Percentiles rank a stretch among this genome's conserved stretches.
These are phyloP conservation scores for Leucoptera coffeella DNA, from an alignment of 2,888 invertebrate species.

Conservation along the genomic window DNA sequence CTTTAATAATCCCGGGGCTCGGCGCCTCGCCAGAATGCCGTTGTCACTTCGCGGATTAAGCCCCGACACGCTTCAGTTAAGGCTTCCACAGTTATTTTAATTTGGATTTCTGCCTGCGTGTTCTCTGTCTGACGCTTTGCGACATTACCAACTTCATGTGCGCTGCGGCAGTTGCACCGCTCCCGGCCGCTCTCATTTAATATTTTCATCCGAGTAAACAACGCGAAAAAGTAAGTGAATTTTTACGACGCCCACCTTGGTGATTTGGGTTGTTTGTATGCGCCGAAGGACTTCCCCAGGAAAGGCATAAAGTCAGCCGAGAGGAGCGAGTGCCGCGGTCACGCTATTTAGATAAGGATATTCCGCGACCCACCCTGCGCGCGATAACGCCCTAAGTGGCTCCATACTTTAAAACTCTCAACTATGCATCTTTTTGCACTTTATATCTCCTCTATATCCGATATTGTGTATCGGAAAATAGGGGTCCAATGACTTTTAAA, in stretches of 20 bases:
- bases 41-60: slow-evolving; percentile 54
- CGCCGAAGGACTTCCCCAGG: slow-evolving; percentile 25
- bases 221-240: no score
- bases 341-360: slow-evolving; percentile 45
- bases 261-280: no score
- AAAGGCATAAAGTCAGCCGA: slow-evolving; percentile 41
- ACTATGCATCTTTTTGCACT: background rate
- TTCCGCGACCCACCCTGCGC: slow-evolving; percentile 26
- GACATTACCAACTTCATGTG: no score
- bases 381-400: slow-evolving; percentile 16
- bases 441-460: no score
- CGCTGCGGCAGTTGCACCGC: no score
- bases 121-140: no score
- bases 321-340: slow-evolving; percentile 36
- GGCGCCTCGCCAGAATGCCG: slow-evolving; percentile 55
- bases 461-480: no score
- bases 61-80: slow-evolving; percentile 50
- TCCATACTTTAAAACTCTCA: slow-evolving; percentile 1
- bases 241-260: no score
- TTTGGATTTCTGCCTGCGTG: slow-evolving; percentile 35
- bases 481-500: no score
- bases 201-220: no score
- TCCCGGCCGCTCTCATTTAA: no score
- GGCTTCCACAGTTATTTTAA: slow-evolving; percentile 50
- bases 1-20: slow-evolving; percentile 53